Percentiles rank a stretch among this genome's conserved stretches.
phyloP scores from a whole-genome alignment of 2,888 invertebrate species.

The Sicus ferrugineus region DNA sequence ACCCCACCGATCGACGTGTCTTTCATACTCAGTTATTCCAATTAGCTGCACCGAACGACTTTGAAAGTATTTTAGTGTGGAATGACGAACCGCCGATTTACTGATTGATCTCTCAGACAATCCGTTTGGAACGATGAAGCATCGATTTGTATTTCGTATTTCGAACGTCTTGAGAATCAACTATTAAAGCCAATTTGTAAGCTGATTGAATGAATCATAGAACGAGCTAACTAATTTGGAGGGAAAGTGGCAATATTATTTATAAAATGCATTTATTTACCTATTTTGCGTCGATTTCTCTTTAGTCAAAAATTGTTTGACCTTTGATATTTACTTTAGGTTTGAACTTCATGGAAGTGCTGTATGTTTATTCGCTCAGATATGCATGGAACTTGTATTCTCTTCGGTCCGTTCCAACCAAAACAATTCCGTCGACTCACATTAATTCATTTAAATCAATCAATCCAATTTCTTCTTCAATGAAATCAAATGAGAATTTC shows the following conservation, averaged over 20 bases:
- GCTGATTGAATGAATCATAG: constrained; percentile 13
- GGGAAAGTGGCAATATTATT: background rate
- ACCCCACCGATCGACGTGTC: background rate
- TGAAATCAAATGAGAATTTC: constrained; percentile 64
- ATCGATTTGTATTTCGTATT: background rate
- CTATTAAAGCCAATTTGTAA: constrained; percentile 28
- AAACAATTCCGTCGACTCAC: constrained; percentile 38
- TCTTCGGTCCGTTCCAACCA: background rate
- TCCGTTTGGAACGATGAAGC: background rate
- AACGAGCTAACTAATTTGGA: constrained; percentile 19
- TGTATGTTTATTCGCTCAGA: background rate
- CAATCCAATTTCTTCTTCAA: constrained; percentile 66
- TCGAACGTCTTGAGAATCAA: background rate
- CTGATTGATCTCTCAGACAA: background rate
- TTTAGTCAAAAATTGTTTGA: background rate
- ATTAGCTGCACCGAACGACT: constrained; percentile 10
- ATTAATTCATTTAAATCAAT: constrained; percentile 66
- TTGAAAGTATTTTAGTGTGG: constrained; percentile 19
- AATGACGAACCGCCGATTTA: background rate
- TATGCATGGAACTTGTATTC: background rate
- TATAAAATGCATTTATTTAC: background rate
- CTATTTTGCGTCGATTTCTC: background rate
- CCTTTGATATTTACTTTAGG: background rate
- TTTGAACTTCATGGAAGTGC: too few relatives aligned
- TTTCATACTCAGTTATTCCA: constrained; percentile 9